phyloP scores from a whole-genome alignment of 1,140 invertebrate genomes.

The Oryctes rhinoceros region DNA sequence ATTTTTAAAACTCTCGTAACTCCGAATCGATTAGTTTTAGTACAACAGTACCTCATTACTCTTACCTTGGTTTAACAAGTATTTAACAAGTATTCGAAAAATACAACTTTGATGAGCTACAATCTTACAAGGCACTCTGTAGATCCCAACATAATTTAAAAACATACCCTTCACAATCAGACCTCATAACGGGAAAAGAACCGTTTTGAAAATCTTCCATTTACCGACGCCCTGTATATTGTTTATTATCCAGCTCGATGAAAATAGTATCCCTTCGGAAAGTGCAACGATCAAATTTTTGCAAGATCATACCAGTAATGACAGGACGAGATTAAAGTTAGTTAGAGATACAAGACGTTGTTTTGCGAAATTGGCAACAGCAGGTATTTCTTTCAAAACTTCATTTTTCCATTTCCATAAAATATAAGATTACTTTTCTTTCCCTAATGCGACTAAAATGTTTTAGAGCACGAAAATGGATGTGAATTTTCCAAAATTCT shows the following conservation, averaged over 20 bases:
- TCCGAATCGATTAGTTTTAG: no score
- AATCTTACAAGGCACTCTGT: no score
- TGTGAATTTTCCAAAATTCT: slow-evolving; percentile 54
- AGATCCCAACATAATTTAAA: no score
- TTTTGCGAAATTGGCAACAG: slow-evolving; percentile 52
- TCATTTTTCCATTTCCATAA: neutral
- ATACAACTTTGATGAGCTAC: no score
- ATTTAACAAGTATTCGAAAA: no score
- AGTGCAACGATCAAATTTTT: slow-evolving; percentile 55
- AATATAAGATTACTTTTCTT: neutral
- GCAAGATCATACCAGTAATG: slow-evolving; percentile 52
- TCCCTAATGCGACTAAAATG: neutral
- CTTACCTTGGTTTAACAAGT: no score
- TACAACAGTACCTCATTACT: no score
- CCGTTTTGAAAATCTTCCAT: no score
- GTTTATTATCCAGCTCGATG: slow-evolving; percentile 50
- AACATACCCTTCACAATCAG: no score
- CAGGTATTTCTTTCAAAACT: slow-evolving; percentile 47
- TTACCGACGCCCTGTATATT: neutral
- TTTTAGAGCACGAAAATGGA: slow-evolving; percentile 52
- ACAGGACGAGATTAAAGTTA: slow-evolving; percentile 52
- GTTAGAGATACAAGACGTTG: slow-evolving; percentile 53
- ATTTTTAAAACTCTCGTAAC: no score
- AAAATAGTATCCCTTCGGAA: slow-evolving; percentile 54
- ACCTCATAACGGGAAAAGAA: no score